Evolutionary conservation across 2,797 vertebrate species (phyloP).

Genomic region (Tinamus major): DNA sequence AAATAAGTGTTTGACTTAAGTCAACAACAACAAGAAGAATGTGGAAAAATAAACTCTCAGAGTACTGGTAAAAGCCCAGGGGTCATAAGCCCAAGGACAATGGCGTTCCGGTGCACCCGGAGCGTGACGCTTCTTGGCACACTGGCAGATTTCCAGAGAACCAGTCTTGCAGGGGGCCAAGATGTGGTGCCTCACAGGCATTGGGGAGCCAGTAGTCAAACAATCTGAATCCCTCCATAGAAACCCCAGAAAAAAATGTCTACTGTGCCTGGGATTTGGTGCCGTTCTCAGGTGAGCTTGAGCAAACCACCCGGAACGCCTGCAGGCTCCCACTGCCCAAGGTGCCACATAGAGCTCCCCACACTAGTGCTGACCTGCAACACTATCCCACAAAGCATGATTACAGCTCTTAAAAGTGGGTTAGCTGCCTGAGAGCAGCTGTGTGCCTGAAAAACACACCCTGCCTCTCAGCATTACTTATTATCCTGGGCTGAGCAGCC

Average conservation of each 20-base stretch:
- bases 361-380: background rate
- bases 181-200: background rate
- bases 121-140: background rate
- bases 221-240: background rate
- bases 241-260: background rate
- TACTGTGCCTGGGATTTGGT: background rate
- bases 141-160: background rate
- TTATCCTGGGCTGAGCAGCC: background rate
- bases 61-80: background rate
- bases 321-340: background rate
- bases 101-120: background rate
- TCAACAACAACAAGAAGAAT: background rate
- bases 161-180: background rate
- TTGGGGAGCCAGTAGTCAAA: background rate
- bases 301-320: background rate
- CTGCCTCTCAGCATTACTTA: background rate
- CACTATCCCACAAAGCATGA: background rate
- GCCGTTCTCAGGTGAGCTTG: background rate
- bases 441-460: background rate
- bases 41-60: background rate
- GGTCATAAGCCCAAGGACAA: background rate
- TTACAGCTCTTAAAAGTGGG: background rate
- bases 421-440: background rate
- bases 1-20: conserved; percentile 38
- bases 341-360: background rate